Evolutionary conservation across 64 coral and sea anemone genomes (phyloP).

Genomic region (Astreopora myriophthalma): DNA sequence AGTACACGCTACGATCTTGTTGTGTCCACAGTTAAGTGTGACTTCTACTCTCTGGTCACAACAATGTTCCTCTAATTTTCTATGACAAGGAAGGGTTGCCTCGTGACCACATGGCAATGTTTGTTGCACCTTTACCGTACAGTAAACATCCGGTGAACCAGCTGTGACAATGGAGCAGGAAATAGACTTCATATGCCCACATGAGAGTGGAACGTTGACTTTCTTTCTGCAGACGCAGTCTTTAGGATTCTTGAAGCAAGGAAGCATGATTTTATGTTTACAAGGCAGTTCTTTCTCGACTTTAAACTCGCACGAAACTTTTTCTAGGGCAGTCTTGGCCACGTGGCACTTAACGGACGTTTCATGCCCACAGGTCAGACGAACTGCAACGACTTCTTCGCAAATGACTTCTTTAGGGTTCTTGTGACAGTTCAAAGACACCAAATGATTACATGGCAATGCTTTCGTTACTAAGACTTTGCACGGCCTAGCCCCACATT

Average conservation of each 20-base stretch:
- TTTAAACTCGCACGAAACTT: background rate
- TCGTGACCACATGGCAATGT: slow-evolving; percentile 13
- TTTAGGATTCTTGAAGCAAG: slow-evolving; percentile 2
- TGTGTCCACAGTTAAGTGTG: background rate
- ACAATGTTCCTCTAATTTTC: background rate
- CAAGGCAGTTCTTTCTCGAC: slow-evolving; percentile 21
- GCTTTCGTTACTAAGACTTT: background rate
- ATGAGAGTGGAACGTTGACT: background rate
- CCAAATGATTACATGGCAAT: slow-evolving; percentile 53
- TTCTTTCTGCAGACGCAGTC: slow-evolving; percentile 8
- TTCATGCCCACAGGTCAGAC: background rate
- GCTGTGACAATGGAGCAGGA: background rate
- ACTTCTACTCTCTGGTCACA: background rate
- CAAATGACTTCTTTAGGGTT: background rate
- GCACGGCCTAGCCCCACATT: slow-evolving; percentile 46
- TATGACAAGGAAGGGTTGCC: slow-evolving; percentile 7
- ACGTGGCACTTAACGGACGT: background rate
- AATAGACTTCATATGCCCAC: background rate
- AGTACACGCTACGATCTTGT: background rate
- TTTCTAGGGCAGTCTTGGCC: background rate
- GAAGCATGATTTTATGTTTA: slow-evolving; percentile 26
- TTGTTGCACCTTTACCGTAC: background rate
- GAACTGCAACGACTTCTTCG: background rate
- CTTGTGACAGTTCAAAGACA: slow-evolving; percentile 4
- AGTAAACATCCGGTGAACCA: background rate